Base-by-base conservation (phyloP, 2,888 invertebrate species). In the Dysmachus trigonus region DNA sequence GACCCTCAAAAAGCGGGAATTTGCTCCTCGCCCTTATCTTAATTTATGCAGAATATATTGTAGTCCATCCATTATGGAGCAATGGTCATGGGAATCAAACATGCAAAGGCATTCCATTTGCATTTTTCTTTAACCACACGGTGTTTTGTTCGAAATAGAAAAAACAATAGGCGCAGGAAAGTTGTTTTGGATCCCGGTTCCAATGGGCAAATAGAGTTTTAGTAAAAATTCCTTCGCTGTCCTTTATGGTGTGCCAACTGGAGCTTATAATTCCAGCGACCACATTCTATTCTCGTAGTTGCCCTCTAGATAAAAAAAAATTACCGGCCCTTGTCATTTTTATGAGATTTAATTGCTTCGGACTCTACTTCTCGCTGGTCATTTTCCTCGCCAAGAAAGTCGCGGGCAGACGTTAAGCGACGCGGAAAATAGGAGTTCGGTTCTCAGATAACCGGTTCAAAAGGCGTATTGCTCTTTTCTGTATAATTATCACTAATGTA, bases 11-110 rank as follows among this genome's bases (percentile, higher is more conserved):
- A 81, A 81, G 33, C n/a, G 81, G 30, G 81, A 53, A 81, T 81
- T 81, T 81, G 81, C 53, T 81, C 81, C 33, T 31, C 51, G 33
- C 81, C 30, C 85, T 77, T 85, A 85, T 85, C 85, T 85, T 62
- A 85, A 85, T 85, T 85, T 85, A 85, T 85, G 77, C 85, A 77
- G 62, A 85, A 85, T 77, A 85, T 77, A 77, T 85, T 77, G 77
- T 85, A 62, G 62, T 77, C 76, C 85, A 77, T 77, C 71, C 77
- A 85, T 85, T 85, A 85, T 77, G 77, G 22, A 41, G 62, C 71
- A 85, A 85, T 77, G 77, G 85, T 85, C 85, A 85, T 85, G 85
- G 85, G 85, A 85, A 76, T 77, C 71, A 71, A 35, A 77, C 85
- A 85, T 77, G 85, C 85, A 38, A 85, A 15, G 51, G 74, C 35